These are phyloP conservation scores for Falco biarmicus DNA, from an alignment of 2,797 vertebrate genomes.

Conservation along the genomic window DNA sequence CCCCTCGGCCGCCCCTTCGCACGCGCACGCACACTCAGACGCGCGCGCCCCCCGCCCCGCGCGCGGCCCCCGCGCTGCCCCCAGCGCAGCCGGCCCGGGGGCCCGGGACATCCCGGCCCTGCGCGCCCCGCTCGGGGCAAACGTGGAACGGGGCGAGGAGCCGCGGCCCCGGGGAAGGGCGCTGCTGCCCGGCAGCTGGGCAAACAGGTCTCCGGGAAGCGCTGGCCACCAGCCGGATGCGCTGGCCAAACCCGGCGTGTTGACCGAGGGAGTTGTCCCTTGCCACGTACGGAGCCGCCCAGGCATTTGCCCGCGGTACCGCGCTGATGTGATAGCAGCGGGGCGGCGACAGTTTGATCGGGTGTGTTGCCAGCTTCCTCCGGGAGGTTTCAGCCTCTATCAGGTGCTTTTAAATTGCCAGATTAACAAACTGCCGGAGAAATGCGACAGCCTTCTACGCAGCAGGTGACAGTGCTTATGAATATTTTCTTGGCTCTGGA, in stretches of 20 bases:
- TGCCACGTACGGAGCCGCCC: background rate
- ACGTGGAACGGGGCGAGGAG: background rate
- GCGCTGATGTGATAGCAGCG: background rate
- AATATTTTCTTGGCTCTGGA: background rate
- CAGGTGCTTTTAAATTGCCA: background rate
- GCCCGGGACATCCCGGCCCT: background rate
- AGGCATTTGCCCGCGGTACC: background rate
- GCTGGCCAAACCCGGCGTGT: background rate
- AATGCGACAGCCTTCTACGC: background rate
- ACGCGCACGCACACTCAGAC: accelerated
- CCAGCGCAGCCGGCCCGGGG: background rate
- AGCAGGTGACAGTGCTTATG: background rate
- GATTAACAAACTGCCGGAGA: too few relatives aligned
- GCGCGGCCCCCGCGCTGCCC: accelerated
- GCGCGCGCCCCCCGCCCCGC: background rate
- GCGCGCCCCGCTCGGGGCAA: background rate
- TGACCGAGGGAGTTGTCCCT: slow-evolving; percentile 28
- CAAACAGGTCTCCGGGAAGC: background rate
- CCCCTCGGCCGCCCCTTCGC: too few relatives aligned
- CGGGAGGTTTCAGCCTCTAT: accelerated
- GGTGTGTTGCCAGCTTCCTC: background rate
- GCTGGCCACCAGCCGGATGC: background rate
- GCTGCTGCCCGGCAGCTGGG: background rate
- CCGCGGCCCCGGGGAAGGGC: background rate
- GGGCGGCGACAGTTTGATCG: background rate